phyloP scores from a whole-genome alignment of 1,140 invertebrate species.

The Aphis gossypii region DNA sequence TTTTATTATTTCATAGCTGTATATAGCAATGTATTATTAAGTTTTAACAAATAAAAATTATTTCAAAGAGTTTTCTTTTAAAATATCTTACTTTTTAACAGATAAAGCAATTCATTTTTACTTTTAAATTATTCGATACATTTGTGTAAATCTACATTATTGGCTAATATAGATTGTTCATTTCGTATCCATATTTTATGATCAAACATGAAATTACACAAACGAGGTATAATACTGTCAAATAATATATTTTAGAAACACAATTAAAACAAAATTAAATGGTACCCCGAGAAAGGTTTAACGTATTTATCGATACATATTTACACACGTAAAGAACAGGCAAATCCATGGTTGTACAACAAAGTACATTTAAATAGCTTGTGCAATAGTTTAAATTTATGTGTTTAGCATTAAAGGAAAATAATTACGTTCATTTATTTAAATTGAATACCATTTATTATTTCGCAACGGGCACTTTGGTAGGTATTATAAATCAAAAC shows the following conservation, averaged over 20 bases:
- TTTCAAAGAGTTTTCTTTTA: not conserved
- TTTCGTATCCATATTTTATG: not conserved
- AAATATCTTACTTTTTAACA: not conserved
- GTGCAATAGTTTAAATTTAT: not conserved
- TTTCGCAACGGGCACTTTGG: not conserved
- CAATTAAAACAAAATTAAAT: not conserved
- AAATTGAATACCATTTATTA: not conserved
- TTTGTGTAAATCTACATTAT: not conserved
- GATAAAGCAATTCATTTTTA: not conserved
- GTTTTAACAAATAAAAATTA: not conserved
- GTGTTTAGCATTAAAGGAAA: not conserved
- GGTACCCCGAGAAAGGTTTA: not conserved
- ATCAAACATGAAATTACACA: not conserved
- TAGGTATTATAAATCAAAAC: not conserved
- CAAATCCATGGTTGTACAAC: not conserved
- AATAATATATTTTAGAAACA: not conserved
- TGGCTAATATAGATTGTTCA: not conserved
- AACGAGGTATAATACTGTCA: not conserved
- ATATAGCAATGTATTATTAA: not conserved
- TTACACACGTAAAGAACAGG: not conserved
- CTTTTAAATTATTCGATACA: not conserved
- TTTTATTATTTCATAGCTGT: not conserved
- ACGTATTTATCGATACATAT: not conserved
- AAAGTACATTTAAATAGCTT: not conserved
- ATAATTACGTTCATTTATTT: not conserved